Conservation (phyloP, 2,888 invertebrate species). For the Dryobotodes eremita region DNA sequence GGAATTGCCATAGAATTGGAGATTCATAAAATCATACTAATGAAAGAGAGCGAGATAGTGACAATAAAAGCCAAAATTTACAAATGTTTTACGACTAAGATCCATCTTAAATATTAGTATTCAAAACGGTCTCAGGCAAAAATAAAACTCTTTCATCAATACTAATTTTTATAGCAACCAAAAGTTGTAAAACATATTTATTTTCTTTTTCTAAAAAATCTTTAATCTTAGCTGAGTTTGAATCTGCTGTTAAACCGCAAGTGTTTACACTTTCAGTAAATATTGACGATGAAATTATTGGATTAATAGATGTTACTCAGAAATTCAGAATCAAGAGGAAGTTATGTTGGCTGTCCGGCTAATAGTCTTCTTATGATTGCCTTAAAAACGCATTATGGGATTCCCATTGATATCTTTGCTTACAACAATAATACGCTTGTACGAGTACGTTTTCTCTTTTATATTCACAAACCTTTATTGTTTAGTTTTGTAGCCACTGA, state of each 20-base stretch:
- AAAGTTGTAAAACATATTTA: conserved; percentile 54
- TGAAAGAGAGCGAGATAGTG: conserved; percentile 34
- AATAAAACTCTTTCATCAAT: conserved; percentile 62
- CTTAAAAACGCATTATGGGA: conserved; percentile 29
- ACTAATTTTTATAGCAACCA: conserved; percentile 49
- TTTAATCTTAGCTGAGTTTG: conserved; percentile 59
- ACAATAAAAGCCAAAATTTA: conserved; percentile 50
- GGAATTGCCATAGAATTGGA: conserved; percentile 34
- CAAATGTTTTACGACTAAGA: conserved; percentile 49
- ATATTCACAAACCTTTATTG: conserved; percentile 3
- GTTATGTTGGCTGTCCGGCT: conserved; percentile 7
- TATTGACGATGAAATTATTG: conserved; percentile 50
- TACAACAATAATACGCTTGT: conserved; percentile 11
- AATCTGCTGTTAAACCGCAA: conserved; percentile 35
- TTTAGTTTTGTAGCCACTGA: neutral
- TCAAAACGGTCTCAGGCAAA: conserved; percentile 38
- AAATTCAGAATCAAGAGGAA: conserved; percentile 26
- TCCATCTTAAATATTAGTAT: conserved; percentile 45
- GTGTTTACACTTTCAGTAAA: conserved; percentile 50
- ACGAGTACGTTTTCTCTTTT: conserved; percentile 6
- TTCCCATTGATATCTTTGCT: conserved; percentile 40
- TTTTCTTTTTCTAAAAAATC: conserved; percentile 54
- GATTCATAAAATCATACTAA: conserved; percentile 29
- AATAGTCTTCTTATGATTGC: conserved; percentile 14
- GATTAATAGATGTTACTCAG: conserved; percentile 43